These are phyloP conservation scores for Blastobasis lacticolella DNA, from an alignment of 2,888 invertebrate species.

Conservation along the genomic window DNA sequence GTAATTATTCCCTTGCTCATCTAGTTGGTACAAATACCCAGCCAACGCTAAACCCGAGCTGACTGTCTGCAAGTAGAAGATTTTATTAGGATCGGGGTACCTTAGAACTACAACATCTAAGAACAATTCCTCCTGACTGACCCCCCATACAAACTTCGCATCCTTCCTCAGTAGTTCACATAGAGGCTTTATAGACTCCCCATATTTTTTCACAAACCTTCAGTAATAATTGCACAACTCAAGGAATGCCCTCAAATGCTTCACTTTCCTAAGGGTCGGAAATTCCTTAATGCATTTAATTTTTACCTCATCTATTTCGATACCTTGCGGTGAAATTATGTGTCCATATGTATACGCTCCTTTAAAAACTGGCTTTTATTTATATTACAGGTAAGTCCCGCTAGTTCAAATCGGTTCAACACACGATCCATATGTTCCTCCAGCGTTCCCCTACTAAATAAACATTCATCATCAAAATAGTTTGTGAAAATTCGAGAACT, in stretches of 20 bases:
- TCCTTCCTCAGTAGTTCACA: background rate
- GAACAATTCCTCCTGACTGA: background rate
- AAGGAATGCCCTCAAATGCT: constrained; percentile 18
- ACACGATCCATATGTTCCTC: constrained; percentile 3
- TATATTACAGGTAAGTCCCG: background rate
- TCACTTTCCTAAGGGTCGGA: constrained; percentile 18
- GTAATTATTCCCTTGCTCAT: background rate
- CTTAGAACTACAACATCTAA: background rate
- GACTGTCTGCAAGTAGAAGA: background rate
- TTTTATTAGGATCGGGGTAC: background rate
- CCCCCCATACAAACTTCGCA: background rate
- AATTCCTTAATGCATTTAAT: constrained; percentile 20
- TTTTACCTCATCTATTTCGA: constrained; percentile 2
- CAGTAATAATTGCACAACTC: constrained; percentile 9
- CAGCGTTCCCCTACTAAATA: constrained; percentile 1
- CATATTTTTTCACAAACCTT: background rate
- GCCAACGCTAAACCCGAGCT: background rate
- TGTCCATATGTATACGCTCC: constrained; percentile 3
- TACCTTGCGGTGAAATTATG: constrained; percentile 1
- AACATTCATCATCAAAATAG: constrained; percentile 7
- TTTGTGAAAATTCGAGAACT: constrained; percentile 3
- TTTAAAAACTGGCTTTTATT: background rate
- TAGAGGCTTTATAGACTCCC: background rate
- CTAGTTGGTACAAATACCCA: background rate
- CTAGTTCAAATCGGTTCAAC: background rate